Conservation (phyloP, 2,797 vertebrate genomes). For the Pogoniulus pusillus region DNA sequence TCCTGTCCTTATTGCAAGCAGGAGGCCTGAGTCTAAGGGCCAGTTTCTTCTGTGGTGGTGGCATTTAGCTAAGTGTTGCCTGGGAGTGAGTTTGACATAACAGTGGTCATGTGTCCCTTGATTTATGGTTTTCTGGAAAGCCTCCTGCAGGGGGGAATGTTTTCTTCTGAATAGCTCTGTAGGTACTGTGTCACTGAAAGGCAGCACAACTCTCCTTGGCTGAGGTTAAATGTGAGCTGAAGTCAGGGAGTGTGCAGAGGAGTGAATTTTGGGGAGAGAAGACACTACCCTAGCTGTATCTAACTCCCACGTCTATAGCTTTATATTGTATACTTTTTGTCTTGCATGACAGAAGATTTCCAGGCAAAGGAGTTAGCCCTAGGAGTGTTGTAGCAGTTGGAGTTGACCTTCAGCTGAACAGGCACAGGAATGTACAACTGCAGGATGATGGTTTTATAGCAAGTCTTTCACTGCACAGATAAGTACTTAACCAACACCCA, state of each 20-base stretch:
- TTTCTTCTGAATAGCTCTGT: background rate
- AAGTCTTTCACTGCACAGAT: background rate
- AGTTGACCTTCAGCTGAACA: background rate
- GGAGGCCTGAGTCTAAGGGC: background rate
- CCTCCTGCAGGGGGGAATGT: background rate
- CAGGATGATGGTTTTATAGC: background rate
- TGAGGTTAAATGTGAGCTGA: background rate
- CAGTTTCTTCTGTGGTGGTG: background rate
- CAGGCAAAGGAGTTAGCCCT: background rate
- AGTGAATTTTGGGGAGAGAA: background rate
- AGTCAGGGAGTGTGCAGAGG: background rate
- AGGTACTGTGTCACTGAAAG: background rate
- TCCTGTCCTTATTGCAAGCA: background rate
- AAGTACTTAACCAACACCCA: background rate
- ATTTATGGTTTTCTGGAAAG: background rate
- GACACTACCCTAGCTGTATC: fast-evolving
- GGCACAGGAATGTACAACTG: background rate
- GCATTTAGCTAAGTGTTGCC: background rate
- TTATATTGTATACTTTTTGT: background rate
- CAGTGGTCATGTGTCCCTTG: background rate
- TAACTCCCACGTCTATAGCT: background rate
- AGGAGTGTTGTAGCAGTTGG: background rate
- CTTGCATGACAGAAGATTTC: background rate
- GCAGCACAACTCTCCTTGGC: background rate
- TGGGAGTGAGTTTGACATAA: background rate